Evolutionary conservation across 2,888 invertebrate species (phyloP), one percentile per base, ranked within the genome.

Genomic region (Cheilosia scutellata): DNA sequence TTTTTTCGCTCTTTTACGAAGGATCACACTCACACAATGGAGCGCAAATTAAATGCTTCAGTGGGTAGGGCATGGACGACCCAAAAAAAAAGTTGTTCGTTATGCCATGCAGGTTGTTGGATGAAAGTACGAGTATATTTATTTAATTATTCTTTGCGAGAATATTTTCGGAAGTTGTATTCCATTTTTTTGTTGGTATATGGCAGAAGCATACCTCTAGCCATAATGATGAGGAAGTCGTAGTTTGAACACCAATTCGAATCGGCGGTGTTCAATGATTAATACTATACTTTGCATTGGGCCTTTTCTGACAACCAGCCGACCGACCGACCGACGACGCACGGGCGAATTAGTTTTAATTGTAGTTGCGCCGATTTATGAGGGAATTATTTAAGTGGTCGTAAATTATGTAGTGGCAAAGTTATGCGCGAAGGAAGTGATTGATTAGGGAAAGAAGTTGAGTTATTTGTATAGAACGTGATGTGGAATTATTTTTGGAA

Each of bases 401-500:
- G 75, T 84, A 79, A 84, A 70, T 79, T 79, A 71, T 84, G 70
- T 31, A 79, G 63, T 42, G 66, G 60, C 62, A 44, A 66, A 70
- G 72, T 51, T 70, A 65, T 65, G 20, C 40, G 40, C 55, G 13
- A 27, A 49, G 72, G 62, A 78, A 60, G 66, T 68, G 71, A 82
- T 72, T 77, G 77, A 72, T 77, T 47, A 25, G 13, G 53, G 25
- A 25, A 47, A 7, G 13, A 49, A 51, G 33, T 11, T 7, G 27
- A 27, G 51, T 51, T 27, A 2, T 11, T 51, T 27, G 11, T 11
- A 4, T 11, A 4, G 27, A 27, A 51, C 25, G 51, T 51, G 51
- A 27, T 27, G 25, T 27, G 13, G 51, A 5, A 13, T 13, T 44
- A 16, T 44, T 27, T 27, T 27, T 29, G 25, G 7, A 20, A 47